Conservation (phyloP, 2,113 vertebrate genomes). For the Chloroceryle aenea region DNA sequence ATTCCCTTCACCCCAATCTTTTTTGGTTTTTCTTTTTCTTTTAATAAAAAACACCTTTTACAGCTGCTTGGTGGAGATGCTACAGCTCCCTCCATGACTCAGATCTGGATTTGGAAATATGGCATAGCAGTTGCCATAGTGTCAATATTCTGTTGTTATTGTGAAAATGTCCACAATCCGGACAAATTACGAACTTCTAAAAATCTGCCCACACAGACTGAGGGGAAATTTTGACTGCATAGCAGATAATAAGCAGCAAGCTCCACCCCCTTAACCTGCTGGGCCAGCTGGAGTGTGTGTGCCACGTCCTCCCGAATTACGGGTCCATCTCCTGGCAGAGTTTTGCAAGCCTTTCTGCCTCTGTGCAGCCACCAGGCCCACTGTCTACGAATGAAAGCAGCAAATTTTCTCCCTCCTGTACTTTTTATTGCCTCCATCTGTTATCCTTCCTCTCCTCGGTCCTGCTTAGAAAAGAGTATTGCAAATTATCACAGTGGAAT, state of each 20-base stretch:
- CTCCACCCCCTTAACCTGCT: neutral
- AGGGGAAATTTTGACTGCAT: neutral
- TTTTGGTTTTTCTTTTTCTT: neutral
- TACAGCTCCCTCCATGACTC: neutral
- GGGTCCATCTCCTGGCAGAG: neutral
- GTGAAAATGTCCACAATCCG: neutral
- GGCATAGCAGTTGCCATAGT: neutral
- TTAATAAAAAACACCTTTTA: neutral
- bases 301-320: rapidly evolving
- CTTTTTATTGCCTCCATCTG: neutral
- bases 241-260: neutral
- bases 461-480: neutral
- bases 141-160: neutral
- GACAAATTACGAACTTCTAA: neutral
- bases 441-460: neutral
- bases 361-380: neutral
- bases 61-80: constrained; percentile 16
- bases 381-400: neutral
- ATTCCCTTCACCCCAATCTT: rapidly evolving
- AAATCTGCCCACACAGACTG: neutral
- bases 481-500: neutral
- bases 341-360: neutral
- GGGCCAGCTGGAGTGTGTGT: neutral
- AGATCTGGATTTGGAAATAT: neutral
- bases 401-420: neutral